Conservation (phyloP, 2,888 invertebrate species). For the Cephonodes hylas region DNA sequence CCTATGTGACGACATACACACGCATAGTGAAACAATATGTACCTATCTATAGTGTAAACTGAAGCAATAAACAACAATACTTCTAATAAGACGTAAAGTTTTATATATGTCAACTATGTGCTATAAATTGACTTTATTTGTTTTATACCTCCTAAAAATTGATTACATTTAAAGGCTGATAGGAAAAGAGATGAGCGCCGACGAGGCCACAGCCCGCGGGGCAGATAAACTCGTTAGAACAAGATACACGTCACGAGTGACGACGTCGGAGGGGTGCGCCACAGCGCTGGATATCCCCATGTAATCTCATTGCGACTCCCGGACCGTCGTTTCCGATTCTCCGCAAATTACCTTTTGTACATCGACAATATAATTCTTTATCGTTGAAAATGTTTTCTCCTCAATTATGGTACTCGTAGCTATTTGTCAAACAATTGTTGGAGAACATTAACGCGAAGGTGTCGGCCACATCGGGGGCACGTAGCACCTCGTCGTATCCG, state of each 20-base stretch:
- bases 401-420: constrained; percentile 43
- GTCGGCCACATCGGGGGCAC: constrained; percentile 54
- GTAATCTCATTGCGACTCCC: constrained; percentile 75
- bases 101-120: no score
- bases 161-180: constrained; percentile 65
- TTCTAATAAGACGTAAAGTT: no score
- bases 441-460: constrained; percentile 45
- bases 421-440: constrained; percentile 51
- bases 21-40: no score
- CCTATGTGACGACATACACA: no score
- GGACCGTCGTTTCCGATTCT: constrained; percentile 67
- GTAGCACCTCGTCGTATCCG: constrained; percentile 60
- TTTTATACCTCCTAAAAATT: constrained; percentile 34
- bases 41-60: no score
- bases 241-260: constrained; percentile 52
- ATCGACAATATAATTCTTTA: constrained; percentile 72
- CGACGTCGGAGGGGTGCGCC: constrained; percentile 50
- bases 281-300: constrained; percentile 59
- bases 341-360: constrained; percentile 73
- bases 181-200: constrained; percentile 65
- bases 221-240: constrained; percentile 79
- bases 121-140: not conserved
- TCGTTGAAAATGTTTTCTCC: constrained; percentile 57
- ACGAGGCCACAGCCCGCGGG: constrained; percentile 70
- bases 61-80: no score